Evolutionary conservation across 2,888 invertebrate genomes (phyloP).

Genomic region (Dasysyrphus albostriatus): DNA sequence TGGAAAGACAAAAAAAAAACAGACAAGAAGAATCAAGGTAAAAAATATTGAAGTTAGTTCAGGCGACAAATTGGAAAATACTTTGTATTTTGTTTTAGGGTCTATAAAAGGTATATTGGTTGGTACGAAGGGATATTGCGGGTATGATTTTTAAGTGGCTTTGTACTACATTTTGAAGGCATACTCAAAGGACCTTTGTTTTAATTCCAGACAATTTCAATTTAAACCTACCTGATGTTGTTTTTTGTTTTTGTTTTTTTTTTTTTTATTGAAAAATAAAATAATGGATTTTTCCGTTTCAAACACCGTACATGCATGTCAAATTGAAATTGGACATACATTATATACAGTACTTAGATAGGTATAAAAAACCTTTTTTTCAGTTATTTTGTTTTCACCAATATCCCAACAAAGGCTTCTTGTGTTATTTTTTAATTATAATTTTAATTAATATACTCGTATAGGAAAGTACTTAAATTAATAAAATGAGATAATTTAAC

Average conservation of each 20-base stretch:
- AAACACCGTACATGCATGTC: neutral
- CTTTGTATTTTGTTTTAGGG: conserved; percentile 61
- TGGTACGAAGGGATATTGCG: neutral
- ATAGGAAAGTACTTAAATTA: conserved; percentile 52
- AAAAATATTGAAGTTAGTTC: conserved; percentile 62
- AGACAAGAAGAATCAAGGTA: conserved; percentile 35
- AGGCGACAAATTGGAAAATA: conserved; percentile 73
- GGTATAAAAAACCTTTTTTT: neutral
- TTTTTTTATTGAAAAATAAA: neutral
- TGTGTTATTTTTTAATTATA: conserved; percentile 36
- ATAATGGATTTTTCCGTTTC: neutral
- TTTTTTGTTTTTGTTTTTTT: neutral
- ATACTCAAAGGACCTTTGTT: conserved; percentile 8
- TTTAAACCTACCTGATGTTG: neutral
- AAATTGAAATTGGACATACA: neutral
- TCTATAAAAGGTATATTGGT: conserved; percentile 25
- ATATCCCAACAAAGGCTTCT: neutral
- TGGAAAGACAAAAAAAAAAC: conserved; percentile 21
- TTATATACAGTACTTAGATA: neutral
- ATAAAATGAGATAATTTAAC: conserved; percentile 41
- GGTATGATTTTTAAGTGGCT: neutral
- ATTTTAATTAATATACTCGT: conserved; percentile 50
- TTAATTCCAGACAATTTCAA: conserved; percentile 1
- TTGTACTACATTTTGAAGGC: neutral
- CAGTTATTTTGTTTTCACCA: neutral